Percentiles rank a stretch among this genome's conserved stretches.
Evolutionary conservation across 1,140 invertebrate species (phyloP).

Genomic region (Microplitis mediator): DNA sequence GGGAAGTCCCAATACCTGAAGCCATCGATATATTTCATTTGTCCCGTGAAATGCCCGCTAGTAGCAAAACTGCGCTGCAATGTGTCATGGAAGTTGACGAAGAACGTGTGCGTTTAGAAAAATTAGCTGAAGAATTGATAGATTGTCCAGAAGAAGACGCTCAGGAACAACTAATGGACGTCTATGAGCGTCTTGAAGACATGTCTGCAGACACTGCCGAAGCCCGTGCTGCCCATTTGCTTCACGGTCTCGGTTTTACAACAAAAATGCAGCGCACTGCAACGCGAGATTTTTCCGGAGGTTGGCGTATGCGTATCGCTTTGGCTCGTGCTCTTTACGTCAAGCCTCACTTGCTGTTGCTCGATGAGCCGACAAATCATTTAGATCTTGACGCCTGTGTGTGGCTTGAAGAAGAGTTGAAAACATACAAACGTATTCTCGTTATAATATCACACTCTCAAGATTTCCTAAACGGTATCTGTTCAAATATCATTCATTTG

Average conservation of each 20-base stretch:
- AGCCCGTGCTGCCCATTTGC: constrained; percentile 89
- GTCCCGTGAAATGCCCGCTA: constrained; percentile 95
- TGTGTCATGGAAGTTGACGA: constrained; percentile 99
- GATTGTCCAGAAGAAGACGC: constrained; percentile 86
- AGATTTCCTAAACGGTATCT: constrained; percentile 99
- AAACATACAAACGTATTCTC: constrained; percentile 94
- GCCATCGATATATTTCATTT: constrained; percentile 98
- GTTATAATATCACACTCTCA: constrained; percentile 99
- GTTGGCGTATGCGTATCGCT: constrained; percentile 99
- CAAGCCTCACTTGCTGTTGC: constrained; percentile 89
- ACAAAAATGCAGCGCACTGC: constrained; percentile 90
- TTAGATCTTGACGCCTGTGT: constrained; percentile 98
- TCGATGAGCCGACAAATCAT: constrained; percentile 99
- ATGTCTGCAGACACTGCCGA: constrained; percentile 95
- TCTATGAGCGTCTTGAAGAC: constrained; percentile 97
- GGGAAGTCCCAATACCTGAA: constrained; percentile 95
- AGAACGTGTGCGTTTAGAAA: constrained; percentile 89
- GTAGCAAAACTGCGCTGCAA: constrained; percentile 89
- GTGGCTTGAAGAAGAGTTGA: constrained; percentile 98
- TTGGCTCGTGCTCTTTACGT: constrained; percentile 90
- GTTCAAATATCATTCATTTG: constrained; percentile 98
- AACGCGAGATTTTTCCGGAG: constrained; percentile 96
- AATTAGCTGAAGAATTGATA: constrained; percentile 88
- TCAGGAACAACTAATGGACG: constrained; percentile 92
- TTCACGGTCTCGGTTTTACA: constrained; percentile 96